Percentiles rank a stretch among this genome's conserved stretches.
phyloP scores from a whole-genome alignment of 1,140 invertebrate genomes.

The Andrena cerasifolii region DNA sequence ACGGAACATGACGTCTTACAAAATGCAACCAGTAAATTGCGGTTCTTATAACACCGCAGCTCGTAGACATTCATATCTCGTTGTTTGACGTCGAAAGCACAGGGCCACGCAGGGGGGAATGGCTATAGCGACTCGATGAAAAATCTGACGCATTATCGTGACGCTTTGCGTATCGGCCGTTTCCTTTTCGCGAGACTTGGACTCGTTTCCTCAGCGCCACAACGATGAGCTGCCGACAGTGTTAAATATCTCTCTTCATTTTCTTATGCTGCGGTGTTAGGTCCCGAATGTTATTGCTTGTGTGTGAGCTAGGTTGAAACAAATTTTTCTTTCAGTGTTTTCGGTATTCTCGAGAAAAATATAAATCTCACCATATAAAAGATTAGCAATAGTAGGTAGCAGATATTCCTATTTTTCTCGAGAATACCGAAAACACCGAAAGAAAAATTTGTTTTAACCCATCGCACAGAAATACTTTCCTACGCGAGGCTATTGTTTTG shows the following conservation, averaged over 20 bases:
- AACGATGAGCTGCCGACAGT: constrained; percentile 1
- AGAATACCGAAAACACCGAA: too few species aligned
- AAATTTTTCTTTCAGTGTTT: too few species aligned
- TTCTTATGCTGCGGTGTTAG: not conserved
- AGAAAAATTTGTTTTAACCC: too few species aligned
- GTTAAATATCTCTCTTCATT: constrained; percentile 30
- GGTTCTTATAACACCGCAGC: constrained; percentile 42
- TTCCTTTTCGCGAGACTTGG: not conserved
- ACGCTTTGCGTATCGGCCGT: constrained; percentile 40
- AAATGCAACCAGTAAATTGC: constrained; percentile 60
- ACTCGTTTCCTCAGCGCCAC: not conserved
- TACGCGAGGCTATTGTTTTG: too few species aligned
- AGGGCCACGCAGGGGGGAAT: not conserved
- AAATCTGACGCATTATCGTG: constrained; percentile 42
- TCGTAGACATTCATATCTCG: constrained; percentile 65
- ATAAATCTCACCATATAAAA: too few species aligned
- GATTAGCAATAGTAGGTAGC: too few species aligned
- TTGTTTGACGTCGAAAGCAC: constrained; percentile 47
- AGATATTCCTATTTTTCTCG: too few species aligned
- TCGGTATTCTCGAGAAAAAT: too few species aligned
- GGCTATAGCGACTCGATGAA: constrained; percentile 41
- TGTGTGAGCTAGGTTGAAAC: too few species aligned
- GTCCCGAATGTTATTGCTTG: not conserved
- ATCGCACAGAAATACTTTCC: too few species aligned
- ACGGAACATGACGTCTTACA: constrained; percentile 41